phyloP scores from a whole-genome alignment of 2,113 vertebrate genomes.

The Centropus bengalensis region DNA sequence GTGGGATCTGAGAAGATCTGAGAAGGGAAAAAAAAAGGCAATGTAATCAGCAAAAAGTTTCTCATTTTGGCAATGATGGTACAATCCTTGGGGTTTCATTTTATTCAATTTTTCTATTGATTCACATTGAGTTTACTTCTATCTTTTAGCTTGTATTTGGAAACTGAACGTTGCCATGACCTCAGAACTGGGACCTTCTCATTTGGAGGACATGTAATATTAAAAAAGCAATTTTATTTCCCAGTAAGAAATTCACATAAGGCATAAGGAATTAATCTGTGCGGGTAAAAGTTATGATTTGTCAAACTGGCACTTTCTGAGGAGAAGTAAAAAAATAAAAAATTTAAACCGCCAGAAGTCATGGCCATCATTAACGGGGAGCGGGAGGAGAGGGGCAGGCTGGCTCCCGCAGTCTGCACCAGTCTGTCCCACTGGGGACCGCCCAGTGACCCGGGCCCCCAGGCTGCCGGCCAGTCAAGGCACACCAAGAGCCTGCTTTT shows the following conservation, averaged over 20 bases:
- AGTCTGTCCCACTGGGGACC: background rate
- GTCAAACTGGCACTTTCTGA: background rate
- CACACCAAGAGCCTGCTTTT: accelerated
- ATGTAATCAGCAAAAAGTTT: background rate
- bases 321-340: background rate
- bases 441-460: background rate
- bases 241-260: background rate
- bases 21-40: background rate
- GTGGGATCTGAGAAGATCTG: background rate
- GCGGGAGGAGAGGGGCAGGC: background rate
- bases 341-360: background rate
- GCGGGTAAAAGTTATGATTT: background rate
- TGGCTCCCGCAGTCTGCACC: background rate
- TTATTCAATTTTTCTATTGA: background rate
- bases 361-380: background rate
- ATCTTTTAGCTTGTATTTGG: background rate
- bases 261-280: background rate
- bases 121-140: background rate
- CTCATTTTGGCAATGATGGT: background rate
- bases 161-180: background rate
- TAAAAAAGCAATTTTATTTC: background rate
- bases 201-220: background rate
- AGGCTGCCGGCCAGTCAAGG: background rate
- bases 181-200: background rate
- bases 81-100: background rate